A percentile compares a stretch with the other conserved stretches of the same genome.
These are phyloP conservation scores for Fregetta grallaria DNA, from an alignment of 2,113 vertebrate genomes.

Conservation along the genomic window DNA sequence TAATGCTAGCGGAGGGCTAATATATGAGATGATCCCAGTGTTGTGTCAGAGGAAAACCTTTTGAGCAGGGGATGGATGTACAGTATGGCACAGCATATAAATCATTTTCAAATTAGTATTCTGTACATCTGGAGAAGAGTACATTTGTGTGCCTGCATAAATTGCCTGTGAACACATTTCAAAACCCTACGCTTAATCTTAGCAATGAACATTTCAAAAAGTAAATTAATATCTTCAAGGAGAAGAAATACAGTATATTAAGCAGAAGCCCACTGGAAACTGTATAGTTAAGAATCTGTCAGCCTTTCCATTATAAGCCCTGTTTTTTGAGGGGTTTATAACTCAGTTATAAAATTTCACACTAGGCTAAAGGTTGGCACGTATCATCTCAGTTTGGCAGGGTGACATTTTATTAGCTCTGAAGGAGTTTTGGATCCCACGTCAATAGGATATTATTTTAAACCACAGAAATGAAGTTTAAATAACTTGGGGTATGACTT, in stretches of 20 bases:
- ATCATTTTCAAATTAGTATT: conserved; percentile 83
- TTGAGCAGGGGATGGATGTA: conserved; percentile 75
- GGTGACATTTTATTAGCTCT: conserved; percentile 73
- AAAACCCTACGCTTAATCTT: conserved; percentile 79
- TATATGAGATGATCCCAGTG: conserved; percentile 66
- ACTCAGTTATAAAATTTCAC: conserved; percentile 78
- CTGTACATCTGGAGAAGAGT: conserved; percentile 76
- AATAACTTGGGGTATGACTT: conserved; percentile 66
- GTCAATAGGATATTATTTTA: conserved; percentile 71
- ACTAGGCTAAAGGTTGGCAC: conserved; percentile 68
- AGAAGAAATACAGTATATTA: conserved; percentile 79
- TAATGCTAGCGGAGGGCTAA: conserved; percentile 52
- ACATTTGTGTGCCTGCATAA: conserved; percentile 78
- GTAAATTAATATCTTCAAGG: conserved; percentile 82
- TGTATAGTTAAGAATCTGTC: conserved; percentile 77
- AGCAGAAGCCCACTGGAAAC: conserved; percentile 77
- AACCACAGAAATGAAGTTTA: conserved; percentile 67
- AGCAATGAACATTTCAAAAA: conserved; percentile 82
- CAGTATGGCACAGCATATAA: conserved; percentile 31
- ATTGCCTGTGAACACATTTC: conserved; percentile 81
- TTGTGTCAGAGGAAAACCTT: conserved; percentile 77
- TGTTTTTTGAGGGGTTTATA: conserved; percentile 77
- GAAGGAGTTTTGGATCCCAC: conserved; percentile 71
- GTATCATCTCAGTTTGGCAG: conserved; percentile 67
- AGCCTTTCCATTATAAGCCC: conserved; percentile 73